Evolutionary conservation across 1,140 invertebrate genomes (phyloP).

Genomic region (Leptoteleia sp.): DNA sequence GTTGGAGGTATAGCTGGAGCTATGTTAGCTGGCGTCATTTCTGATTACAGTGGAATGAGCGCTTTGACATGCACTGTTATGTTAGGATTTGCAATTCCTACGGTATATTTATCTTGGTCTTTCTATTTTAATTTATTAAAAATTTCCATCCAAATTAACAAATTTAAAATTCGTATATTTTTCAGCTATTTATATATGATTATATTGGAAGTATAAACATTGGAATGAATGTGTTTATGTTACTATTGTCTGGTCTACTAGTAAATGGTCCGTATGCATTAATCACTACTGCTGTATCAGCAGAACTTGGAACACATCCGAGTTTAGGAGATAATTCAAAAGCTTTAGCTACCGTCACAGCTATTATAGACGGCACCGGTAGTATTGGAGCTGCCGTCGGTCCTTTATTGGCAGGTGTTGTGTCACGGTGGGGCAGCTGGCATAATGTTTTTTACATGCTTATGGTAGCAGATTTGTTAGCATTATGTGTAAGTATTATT

Average conservation of each 20-base stretch:
- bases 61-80: slow-evolving; percentile 92
- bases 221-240: slow-evolving; percentile 85
- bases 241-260: slow-evolving; percentile 86
- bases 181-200: slow-evolving; percentile 91
- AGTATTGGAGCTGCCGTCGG: slow-evolving; percentile 98
- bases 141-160: too few species aligned
- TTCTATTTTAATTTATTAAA: too few species aligned
- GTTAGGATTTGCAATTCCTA: slow-evolving; percentile 90
- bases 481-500: slow-evolving; percentile 85
- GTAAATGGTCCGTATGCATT: too few species aligned
- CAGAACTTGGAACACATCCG: too few species aligned
- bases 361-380: slow-evolving; percentile 97
- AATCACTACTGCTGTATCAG: too few species aligned
- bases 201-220: slow-evolving; percentile 85
- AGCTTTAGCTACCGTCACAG: slow-evolving; percentile 5
- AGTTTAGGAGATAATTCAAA: too few species aligned
- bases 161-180: too few species aligned
- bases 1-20: slow-evolving; percentile 94
- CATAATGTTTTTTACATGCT: slow-evolving; percentile 95
- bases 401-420: slow-evolving; percentile 93
- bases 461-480: slow-evolving; percentile 90
- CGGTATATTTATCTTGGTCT: too few species aligned
- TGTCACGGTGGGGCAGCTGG: slow-evolving; percentile 87
- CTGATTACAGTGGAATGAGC: slow-evolving; percentile 91
- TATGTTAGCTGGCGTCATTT: slow-evolving; percentile 92